Base-by-base conservation (phyloP, 1,140 invertebrate genomes). In the Meloidogyne chitwoodi region DNA sequence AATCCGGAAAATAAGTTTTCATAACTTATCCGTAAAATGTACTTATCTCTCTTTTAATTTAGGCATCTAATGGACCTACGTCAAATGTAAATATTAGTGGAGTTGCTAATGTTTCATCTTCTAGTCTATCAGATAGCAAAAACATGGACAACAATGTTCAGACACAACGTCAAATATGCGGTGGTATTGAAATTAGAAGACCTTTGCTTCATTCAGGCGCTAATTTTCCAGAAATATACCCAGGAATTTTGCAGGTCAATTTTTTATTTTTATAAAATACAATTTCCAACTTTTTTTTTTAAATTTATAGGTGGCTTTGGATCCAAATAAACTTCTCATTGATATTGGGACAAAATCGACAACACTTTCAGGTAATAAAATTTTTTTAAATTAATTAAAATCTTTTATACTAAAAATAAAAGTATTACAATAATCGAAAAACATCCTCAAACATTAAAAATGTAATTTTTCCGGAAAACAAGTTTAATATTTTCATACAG, bases 151-250 rank as follows among this genome's bases (percentile, higher is more conserved):
- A 16, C 14, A 56, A 56, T n/a, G 12, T 5, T n/a, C 16, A 56
- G 8, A 56, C 48, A 56, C 19, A 19, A n/a, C 48, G n/a, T n/a
- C 48, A 56, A 56, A 56, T 6, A n/a, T 3, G 4, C 4, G 16
- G 19, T 56, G 48, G 48, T 16, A n/a, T 56, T n/a, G 48, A 56
- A 14, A 1, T 61, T 8, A 70, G 68, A 44, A 70, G 27, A 27
- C 61, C 68, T 27, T 2, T 73, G 24, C 70, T 73, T 61, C 70
- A 73, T 19, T 56, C 70, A 24, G 70, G 70, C 1, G 70, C 56
- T 34, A 61, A 64, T 56, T 73, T 63, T 34, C 70, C 70, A n/a
- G 56, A 73, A 64, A 73, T 73, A 6, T 73, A 73, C 10, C 70
- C 70, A 27, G 70, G 70, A 22, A 73, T 73, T 73, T 34, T 73